Conservation (phyloP, 2,888 invertebrate genomes). For the Pediacus dermestoides region DNA sequence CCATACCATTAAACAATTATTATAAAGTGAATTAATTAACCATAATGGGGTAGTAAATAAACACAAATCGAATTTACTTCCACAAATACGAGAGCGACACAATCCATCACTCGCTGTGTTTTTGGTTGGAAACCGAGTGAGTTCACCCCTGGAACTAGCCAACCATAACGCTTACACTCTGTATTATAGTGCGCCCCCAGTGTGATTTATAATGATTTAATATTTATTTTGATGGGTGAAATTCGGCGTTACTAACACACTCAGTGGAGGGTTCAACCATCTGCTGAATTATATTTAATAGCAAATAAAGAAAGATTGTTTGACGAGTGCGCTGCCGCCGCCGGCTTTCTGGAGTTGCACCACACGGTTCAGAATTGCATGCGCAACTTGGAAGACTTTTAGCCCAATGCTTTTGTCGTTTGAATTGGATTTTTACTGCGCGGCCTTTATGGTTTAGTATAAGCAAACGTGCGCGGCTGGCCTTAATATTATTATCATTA, state of each 20-base stretch:
- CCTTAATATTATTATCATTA: conserved; percentile 24
- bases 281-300: conserved; percentile 47
- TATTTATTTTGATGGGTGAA: conserved; percentile 54
- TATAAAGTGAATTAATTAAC: conserved; percentile 33
- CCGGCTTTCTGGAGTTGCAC: conserved; percentile 20
- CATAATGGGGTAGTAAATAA: conserved; percentile 37
- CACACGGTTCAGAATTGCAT: conserved; percentile 34
- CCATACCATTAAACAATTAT: conserved; percentile 34
- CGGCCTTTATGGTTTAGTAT: conserved; percentile 39
- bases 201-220: conserved; percentile 53
- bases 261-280: conserved; percentile 45
- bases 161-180: conserved; percentile 32
- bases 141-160: conserved; percentile 32
- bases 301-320: conserved; percentile 34
- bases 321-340: conserved; percentile 4
- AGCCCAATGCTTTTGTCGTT: conserved; percentile 37
- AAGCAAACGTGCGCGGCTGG: conserved; percentile 29
- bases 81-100: conserved; percentile 39
- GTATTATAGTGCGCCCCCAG: too few species aligned
- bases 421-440: conserved; percentile 46
- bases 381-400: conserved; percentile 8
- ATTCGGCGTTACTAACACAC: conserved; percentile 52
- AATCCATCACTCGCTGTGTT: conserved; percentile 35
- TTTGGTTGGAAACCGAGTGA: conserved; percentile 20
- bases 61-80: conserved; percentile 41